Percentiles rank a stretch among this genome's conserved stretches.
Evolutionary conservation across 2,888 invertebrate species (phyloP).

Genomic region (Epinotia nisella): DNA sequence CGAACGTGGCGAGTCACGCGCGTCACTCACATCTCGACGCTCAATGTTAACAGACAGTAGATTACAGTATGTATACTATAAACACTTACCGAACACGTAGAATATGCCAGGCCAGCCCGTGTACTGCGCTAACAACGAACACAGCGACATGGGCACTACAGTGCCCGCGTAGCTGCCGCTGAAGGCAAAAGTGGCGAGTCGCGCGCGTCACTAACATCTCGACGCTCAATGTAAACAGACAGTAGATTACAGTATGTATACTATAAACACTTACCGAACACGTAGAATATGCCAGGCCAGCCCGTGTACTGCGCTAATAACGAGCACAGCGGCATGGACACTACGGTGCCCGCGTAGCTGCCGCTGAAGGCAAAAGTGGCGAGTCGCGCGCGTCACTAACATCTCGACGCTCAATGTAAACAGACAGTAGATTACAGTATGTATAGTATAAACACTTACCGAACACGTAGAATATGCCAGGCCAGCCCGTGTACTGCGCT

Average conservation of each 20-base stretch:
- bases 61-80: too few relatives aligned
- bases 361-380: conserved; percentile 89
- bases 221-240: conserved; percentile 95
- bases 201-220: conserved; percentile 89
- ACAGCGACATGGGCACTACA: conserved; percentile 91
- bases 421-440: conserved; percentile 81
- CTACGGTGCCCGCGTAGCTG: conserved; percentile 93
- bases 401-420: conserved; percentile 92
- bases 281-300: conserved; percentile 93
- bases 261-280: conserved; percentile 62
- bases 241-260: too few relatives aligned
- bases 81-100: conserved; percentile 84
- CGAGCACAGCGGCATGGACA: conserved; percentile 92
- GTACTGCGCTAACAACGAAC: conserved; percentile 89
- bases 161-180: conserved; percentile 94
- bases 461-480: conserved; percentile 92
- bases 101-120: conserved; percentile 93
- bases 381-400: conserved; percentile 89
- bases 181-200: conserved; percentile 91
- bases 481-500: conserved; percentile 90
- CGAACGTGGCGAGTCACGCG: conserved; percentile 89
- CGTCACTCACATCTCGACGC: conserved; percentile 92
- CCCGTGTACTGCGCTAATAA: conserved; percentile 89
- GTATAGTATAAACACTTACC: conserved; percentile 69
- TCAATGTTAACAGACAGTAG: conserved; percentile 89